These are phyloP conservation scores for Thelaira solivaga DNA, from an alignment of 2,888 invertebrate genomes.

Conservation along the genomic window DNA sequence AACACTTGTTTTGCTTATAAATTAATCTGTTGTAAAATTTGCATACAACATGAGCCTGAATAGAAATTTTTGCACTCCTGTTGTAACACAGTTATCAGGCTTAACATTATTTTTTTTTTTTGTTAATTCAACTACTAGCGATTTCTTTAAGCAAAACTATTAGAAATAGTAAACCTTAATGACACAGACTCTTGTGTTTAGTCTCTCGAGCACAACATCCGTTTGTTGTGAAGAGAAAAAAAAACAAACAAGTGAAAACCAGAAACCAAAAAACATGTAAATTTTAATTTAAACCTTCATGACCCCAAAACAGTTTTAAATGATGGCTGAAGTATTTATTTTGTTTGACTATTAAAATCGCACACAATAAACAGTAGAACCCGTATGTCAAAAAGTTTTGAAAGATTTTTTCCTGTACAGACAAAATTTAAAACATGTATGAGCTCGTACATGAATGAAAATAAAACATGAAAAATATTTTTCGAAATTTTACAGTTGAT, in stretches of 20 bases:
- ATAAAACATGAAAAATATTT: neutral
- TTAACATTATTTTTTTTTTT: no score
- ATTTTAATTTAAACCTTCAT: slow-evolving; percentile 29
- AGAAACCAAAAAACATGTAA: neutral
- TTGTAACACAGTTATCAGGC: no score
- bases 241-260: neutral
- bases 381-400: slow-evolving; percentile 54
- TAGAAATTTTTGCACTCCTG: no score
- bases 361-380: slow-evolving; percentile 43
- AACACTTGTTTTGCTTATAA: no score
- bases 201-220: neutral
- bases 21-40: no score
- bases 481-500: neutral
- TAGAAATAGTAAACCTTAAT: neutral
- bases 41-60: no score
- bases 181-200: neutral
- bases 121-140: no score
- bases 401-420: slow-evolving; percentile 54
- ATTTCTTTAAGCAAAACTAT: no score
- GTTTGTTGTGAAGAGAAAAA: neutral
- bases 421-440: slow-evolving; percentile 1
- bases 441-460: no score
- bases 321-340: neutral
- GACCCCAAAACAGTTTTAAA: slow-evolving; percentile 28
- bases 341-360: slow-evolving; percentile 11